Evolutionary conservation across 1,140 invertebrate genomes (phyloP), one percentile per base, ranked within the genome.

Genomic region (Cydia amplana): DNA sequence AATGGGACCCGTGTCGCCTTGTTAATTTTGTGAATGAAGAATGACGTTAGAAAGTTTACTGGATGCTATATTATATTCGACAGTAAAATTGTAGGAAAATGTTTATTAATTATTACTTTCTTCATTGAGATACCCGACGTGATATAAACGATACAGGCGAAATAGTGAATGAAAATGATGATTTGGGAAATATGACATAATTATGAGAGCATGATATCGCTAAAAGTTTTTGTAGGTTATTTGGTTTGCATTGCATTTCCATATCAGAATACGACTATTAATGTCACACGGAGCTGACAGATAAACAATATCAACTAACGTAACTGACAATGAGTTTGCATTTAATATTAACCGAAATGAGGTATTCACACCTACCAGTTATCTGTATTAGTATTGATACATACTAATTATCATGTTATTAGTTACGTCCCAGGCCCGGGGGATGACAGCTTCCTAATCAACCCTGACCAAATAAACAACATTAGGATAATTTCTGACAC

Each of bases 391-490:
- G 43, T 46, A 46, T 46, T 16, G 43, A 51, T 51, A 23, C 55
- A 18, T 51, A 23, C 55, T 23, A 60, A 60, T 60, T 60, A 60
- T 60, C 55, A 60, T 60, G 55, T 60, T 23, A 60, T 60, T 60
- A 60, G 20, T 23, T 23, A 23, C 55, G 55, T 23, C 9, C 20
- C 55, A 5, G n/a, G 18, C 9, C 20, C 55, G 16, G n/a, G 18
- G 18, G 55, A 60, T 60, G 55, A 60, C 55, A 12, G 55, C 55
- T 60, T 60, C 55, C 55, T 60, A 60, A 60, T 60, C 55, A 60
- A 60, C 55, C 55, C 55, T 60, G 55, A 60, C 55, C 55, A 60
- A 60, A 60, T 60, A 60, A 60, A 60, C 55, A 60, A 60, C 20
- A 60, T 60, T 60, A 60, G 55, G 0, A 60, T 60, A 60, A 60